phyloP scores from a whole-genome alignment of 2,113 vertebrate species.

The Chrysochloris asiatica region DNA sequence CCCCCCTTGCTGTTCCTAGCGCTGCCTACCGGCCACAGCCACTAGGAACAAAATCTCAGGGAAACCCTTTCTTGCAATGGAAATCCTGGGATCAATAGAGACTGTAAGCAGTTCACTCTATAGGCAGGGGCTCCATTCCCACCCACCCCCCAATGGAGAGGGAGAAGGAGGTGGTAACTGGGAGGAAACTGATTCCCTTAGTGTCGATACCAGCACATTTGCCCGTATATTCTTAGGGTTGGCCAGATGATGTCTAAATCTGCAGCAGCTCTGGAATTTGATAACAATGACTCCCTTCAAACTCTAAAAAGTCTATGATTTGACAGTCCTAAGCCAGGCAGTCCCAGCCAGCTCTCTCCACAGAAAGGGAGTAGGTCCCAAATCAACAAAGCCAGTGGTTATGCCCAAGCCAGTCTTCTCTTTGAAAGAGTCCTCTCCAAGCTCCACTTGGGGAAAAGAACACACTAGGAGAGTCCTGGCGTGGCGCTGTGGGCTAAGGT shows the following conservation, averaged over 20 bases:
- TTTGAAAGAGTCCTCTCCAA: neutral
- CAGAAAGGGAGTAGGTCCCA: conserved; percentile 7
- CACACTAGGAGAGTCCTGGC: too few relatives aligned
- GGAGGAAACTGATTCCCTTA: neutral
- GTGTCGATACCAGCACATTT: neutral
- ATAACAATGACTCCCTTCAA: conserved; percentile 69
- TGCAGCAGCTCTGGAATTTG: conserved; percentile 65
- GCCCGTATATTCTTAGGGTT: conserved; percentile 50
- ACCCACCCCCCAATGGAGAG: too few relatives aligned
- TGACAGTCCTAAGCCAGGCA: conserved; percentile 20
- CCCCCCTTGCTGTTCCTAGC: neutral
- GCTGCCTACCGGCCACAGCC: neutral
- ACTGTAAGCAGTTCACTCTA: neutral
- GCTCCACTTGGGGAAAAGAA: neutral
- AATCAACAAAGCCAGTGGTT: neutral
- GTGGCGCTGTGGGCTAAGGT: too few relatives aligned
- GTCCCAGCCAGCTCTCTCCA: conserved; percentile 57
- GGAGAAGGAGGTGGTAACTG: neutral
- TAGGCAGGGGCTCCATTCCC: neutral
- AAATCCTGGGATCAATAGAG: neutral
- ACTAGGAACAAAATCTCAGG: neutral
- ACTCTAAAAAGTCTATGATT: conserved; percentile 44
- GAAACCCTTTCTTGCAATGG: neutral
- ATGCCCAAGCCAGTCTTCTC: neutral
- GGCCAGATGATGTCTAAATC: conserved; percentile 57